These are phyloP conservation scores for Meloidogyne exigua DNA, from an alignment of 1,140 invertebrate genomes.

Conservation along the genomic window DNA sequence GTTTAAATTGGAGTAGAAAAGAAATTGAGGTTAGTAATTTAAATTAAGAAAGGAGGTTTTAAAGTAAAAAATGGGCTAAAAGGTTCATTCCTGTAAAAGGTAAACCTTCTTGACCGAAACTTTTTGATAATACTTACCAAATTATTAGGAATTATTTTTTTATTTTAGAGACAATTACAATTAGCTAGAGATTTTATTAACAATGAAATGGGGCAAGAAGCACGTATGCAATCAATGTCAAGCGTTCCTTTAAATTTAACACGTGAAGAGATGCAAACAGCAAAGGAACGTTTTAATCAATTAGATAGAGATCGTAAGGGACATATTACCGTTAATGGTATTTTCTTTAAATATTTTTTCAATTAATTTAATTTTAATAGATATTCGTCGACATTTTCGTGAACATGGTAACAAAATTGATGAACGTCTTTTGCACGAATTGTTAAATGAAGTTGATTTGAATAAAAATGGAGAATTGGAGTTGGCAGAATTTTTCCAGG, in stretches of 20 bases:
- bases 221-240: slow-evolving; percentile 80
- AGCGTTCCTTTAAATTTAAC: slow-evolving; percentile 88
- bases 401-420: slow-evolving; percentile 84
- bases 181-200: slow-evolving; percentile 79
- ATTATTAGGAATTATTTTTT: not conserved
- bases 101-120: too few relatives aligned
- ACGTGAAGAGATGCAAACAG: slow-evolving; percentile 87
- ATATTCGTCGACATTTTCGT: slow-evolving; percentile 70
- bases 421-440: slow-evolving; percentile 92
- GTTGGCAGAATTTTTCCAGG: slow-evolving; percentile 96
- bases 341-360: slow-evolving; percentile 67
- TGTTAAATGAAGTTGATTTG: slow-evolving; percentile 93
- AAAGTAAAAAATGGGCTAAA: too few relatives aligned
- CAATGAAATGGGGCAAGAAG: slow-evolving; percentile 92
- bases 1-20: slow-evolving; percentile 82
- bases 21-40: slow-evolving; percentile 70
- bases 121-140: too few relatives aligned
- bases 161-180: slow-evolving; percentile 74
- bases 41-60: too few relatives aligned
- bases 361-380: not conserved
- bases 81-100: too few relatives aligned
- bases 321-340: slow-evolving; percentile 92
- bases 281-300: slow-evolving; percentile 89
- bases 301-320: slow-evolving; percentile 94
- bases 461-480: slow-evolving; percentile 99